Evolutionary conservation across 2,888 invertebrate species (phyloP).

Genomic region (Hipparchia sbordonii): DNA sequence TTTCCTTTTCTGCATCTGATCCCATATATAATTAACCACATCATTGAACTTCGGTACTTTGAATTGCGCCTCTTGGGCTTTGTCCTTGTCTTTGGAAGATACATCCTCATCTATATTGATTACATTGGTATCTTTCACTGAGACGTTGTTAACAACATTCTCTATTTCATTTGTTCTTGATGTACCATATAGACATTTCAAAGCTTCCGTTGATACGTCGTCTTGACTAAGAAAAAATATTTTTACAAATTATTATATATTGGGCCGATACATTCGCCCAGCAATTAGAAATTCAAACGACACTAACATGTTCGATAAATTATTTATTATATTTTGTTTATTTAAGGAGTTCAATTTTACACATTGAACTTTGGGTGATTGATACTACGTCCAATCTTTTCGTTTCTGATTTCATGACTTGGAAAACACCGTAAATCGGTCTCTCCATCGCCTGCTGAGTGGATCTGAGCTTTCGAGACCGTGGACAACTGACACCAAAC

Average conservation of each 20-base stretch:
- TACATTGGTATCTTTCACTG: slow-evolving; percentile 62
- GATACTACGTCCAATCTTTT: too few relatives aligned
- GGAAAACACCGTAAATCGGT: too few relatives aligned
- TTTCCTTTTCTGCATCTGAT: slow-evolving; percentile 84
- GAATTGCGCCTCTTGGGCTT: slow-evolving; percentile 59
- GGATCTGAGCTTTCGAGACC: too few relatives aligned
- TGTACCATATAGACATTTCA: slow-evolving; percentile 89
- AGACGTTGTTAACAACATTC: slow-evolving; percentile 74
- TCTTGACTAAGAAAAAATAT: slow-evolving; percentile 82
- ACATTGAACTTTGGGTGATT: too few relatives aligned
- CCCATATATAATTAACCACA: slow-evolving; percentile 87
- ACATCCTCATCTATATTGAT: slow-evolving; percentile 61
- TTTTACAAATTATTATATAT: background rate
- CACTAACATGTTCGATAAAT: too few relatives aligned
- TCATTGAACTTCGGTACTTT: slow-evolving; percentile 88
- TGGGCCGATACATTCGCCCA: too few relatives aligned
- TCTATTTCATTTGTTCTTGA: slow-evolving; percentile 79
- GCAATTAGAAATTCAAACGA: too few relatives aligned
- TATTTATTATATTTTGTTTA: too few relatives aligned
- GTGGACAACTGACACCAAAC: too few relatives aligned
- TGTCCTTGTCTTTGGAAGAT: slow-evolving; percentile 69
- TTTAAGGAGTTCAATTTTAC: too few relatives aligned
- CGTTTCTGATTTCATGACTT: too few relatives aligned
- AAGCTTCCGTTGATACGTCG: slow-evolving; percentile 88
- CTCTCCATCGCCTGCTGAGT: too few relatives aligned